phyloP scores from a whole-genome alignment of 2,888 invertebrate species.

The Agriopis marginaria region DNA sequence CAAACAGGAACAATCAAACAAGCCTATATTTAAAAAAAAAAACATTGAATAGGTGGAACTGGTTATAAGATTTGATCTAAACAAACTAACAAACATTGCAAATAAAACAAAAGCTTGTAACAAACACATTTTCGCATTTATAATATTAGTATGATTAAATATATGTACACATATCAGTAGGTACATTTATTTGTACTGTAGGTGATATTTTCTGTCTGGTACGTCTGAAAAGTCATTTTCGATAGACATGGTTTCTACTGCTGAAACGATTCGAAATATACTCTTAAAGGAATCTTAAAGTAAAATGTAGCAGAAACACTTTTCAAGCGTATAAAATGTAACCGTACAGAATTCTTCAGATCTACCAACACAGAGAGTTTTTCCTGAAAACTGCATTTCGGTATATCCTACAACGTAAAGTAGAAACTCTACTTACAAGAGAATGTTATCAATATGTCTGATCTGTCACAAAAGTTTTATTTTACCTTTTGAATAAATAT shows the following conservation, averaged over 20 bases:
- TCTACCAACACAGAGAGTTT: constrained; percentile 3
- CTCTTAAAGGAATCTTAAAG: constrained; percentile 2
- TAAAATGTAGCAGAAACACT: constrained; percentile 12
- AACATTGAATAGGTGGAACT: no score
- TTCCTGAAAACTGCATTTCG: constrained; percentile 5
- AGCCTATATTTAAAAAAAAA: no score
- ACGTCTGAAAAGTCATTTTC: neutral
- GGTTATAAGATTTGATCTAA: no score
- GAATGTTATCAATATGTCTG: neutral
- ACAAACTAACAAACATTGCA: no score
- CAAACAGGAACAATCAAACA: no score
- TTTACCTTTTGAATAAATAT: neutral
- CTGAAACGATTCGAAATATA: constrained; percentile 11
- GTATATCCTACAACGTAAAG: neutral
- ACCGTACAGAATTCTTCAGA: constrained; percentile 9
- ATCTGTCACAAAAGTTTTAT: neutral
- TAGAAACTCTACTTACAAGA: neutral
- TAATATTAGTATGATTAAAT: no score
- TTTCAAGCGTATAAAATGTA: constrained; percentile 19
- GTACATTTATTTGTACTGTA: no score
- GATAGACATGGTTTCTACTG: neutral
- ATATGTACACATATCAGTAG: no score
- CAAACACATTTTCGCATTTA: no score
- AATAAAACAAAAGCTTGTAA: no score
- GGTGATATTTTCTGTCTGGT: neutral